Percentiles rank a stretch among this genome's conserved stretches.
Conservation (phyloP, 2,888 invertebrate genomes). For the Cabera pusaria region DNA sequence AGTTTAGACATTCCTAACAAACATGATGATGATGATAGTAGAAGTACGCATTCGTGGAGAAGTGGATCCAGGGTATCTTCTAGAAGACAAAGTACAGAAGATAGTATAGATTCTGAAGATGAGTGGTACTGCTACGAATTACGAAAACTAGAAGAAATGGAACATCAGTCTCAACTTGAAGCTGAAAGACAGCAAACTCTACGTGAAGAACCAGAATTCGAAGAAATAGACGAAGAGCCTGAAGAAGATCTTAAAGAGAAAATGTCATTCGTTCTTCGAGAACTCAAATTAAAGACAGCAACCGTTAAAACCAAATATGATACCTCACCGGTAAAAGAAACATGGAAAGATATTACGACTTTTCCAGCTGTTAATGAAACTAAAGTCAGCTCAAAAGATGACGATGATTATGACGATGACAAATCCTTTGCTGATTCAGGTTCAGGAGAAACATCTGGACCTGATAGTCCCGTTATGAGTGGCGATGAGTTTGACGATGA, state of each 20-base stretch:
- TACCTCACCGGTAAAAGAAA: conserved; percentile 59
- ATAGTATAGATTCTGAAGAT: conserved; percentile 96
- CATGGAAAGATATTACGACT: conserved; percentile 75
- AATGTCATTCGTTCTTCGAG: conserved; percentile 91
- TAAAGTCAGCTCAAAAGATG: conserved; percentile 54
- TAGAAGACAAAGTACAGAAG: conserved; percentile 94
- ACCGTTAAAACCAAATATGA: conserved; percentile 69
- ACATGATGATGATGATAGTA: conserved; percentile 91
- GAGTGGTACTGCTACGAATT: conserved; percentile 97
- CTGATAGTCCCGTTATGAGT: conserved; percentile 91
- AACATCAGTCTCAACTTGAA: conserved; percentile 88
- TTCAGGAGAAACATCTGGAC: conserved; percentile 94
- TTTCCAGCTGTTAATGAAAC: conserved; percentile 77
- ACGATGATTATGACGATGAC: conserved; percentile 61
- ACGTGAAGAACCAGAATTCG: conserved; percentile 84
- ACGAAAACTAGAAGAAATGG: conserved; percentile 93
- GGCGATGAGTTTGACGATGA: conserved; percentile 88
- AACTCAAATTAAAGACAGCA: conserved; percentile 88
- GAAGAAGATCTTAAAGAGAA: conserved; percentile 88
- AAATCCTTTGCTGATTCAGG: conserved; percentile 84
- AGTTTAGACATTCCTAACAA: conserved; percentile 91
- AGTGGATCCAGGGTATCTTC: conserved; percentile 94
- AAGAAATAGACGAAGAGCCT: conserved; percentile 78
- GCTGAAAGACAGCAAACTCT: conserved; percentile 84
- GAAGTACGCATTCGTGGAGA: conserved; percentile 94